Evolutionary conservation across 2,888 invertebrate genomes (phyloP).

Genomic region (Lymantria dispar): DNA sequence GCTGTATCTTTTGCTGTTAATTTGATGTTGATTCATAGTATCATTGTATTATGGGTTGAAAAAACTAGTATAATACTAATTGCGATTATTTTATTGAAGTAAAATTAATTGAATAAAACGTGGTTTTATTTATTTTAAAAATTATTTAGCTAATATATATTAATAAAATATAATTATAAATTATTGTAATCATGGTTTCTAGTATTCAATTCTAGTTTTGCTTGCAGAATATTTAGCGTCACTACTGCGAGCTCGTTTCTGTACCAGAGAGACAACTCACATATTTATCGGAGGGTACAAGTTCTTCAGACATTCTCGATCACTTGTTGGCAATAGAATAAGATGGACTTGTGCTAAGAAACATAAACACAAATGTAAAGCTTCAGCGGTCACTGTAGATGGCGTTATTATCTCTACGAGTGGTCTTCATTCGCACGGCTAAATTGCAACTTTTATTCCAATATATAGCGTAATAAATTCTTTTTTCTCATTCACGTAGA

Average conservation of each 20-base stretch:
- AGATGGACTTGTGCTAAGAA: constrained; percentile 74
- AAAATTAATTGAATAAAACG: no score
- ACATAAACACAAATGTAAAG: constrained; percentile 69
- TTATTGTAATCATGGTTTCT: no score
- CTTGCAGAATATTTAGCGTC: constrained; percentile 57
- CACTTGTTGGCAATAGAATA: constrained; percentile 64
- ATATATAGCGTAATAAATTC: no score
- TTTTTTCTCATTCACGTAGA: no score
- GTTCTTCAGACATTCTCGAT: constrained; percentile 69
- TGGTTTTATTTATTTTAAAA: no score
- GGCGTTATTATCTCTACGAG: constrained; percentile 63
- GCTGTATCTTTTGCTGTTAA: no score
- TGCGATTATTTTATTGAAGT: no score
- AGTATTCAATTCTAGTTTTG: background rate
- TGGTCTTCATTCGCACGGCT: constrained; percentile 57
- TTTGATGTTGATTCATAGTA: no score
- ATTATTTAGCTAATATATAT: no score
- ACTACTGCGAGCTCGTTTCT: constrained; percentile 54
- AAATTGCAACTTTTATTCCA: background rate
- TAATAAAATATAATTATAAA: no score
- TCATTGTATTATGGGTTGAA: no score
- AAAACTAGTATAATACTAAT: no score
- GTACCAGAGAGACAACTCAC: constrained; percentile 52
- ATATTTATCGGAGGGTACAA: constrained; percentile 68
- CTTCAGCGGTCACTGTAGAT: constrained; percentile 66